Percentiles rank a stretch among this genome's conserved stretches.
These are phyloP conservation scores for Brachionus koreanus DNA, from an alignment of 1,140 invertebrate species.

Conservation along the genomic window DNA sequence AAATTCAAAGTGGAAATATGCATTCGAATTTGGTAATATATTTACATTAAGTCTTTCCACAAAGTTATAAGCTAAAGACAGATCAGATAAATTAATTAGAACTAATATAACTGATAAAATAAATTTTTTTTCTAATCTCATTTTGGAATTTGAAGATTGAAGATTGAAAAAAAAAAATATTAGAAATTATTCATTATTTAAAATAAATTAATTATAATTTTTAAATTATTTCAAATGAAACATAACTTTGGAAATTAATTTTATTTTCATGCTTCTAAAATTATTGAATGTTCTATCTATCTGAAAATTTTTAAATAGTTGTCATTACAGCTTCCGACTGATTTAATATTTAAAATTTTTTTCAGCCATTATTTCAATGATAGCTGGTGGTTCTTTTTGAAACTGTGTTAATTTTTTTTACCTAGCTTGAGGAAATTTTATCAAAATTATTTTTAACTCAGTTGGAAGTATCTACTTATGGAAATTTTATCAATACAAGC, in stretches of 20 bases:
- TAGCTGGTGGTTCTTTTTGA: too few relatives aligned
- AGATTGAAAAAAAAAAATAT: background rate
- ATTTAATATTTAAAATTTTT: too few relatives aligned
- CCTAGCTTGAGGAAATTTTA: too few relatives aligned
- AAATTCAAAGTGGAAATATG: constrained; percentile 34
- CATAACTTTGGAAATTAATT: background rate
- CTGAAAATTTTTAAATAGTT: too few relatives aligned
- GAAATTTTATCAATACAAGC: background rate
- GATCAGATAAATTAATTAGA: background rate
- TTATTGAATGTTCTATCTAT: too few relatives aligned
- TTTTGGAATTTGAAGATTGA: background rate
- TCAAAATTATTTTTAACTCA: too few relatives aligned
- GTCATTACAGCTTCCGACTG: too few relatives aligned
- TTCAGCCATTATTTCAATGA: too few relatives aligned
- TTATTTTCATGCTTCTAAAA: too few relatives aligned
- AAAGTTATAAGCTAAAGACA: background rate
- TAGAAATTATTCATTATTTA: background rate
- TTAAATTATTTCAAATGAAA: background rate
- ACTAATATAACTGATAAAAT: background rate
- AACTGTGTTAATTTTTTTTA: too few relatives aligned
- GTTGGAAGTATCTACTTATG: too few relatives aligned
- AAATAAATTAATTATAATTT: background rate
- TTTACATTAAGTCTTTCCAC: constrained; percentile 1
- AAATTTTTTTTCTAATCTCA: background rate
- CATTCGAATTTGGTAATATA: constrained; percentile 1